Base-by-base conservation (phyloP, 2,797 vertebrate species). In the Aldrovandia affinis region DNA sequence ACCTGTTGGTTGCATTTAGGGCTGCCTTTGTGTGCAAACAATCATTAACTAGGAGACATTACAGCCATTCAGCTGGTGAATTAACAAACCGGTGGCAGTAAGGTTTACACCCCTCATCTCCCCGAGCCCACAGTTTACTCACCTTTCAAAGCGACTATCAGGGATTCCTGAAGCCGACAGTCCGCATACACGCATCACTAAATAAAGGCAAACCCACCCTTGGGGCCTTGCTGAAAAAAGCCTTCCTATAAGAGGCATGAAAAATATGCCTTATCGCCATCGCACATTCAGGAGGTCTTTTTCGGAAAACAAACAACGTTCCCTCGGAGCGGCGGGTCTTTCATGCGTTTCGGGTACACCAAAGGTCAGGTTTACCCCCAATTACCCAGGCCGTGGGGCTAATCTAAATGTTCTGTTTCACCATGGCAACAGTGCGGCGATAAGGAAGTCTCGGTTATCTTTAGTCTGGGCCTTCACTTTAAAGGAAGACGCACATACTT, bases 381-480 rank as follows among this genome's bases (percentile, higher is more conserved):
- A 8, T 25, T 22, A 7, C 70, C 20, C 36, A 25, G 10, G 33
- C 33, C 2, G 2, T 12, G 39, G 20, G 36, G 15, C 70, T 75
- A 75, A 75, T 75, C 70, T 44, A 25, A 44, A n/a, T 75, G 36
- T 44, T 25, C 39, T 25, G 70, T 25, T 42, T 75, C 70, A 39
- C 70, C 20, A 75, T n/a, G 9, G 39, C 5, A 44, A 44, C 70
- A 18, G 20, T 5, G 6, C 3, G 65, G n/a, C 20, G 39, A 44
- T 75, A 75, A 75, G 70, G 70, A 44, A 42, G 39, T 75, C 39
- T 75, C 36, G 20, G 70, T 75, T 75, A 75, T 44, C 39, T 75
- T 75, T 42, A 75, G 70, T 14, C 18, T 25, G 20, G 70, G 18
- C 36, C 22, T 36, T 42, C 18, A 44, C 70, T 75, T 42, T 44